These are phyloP conservation scores for Todiramphus saurophagus DNA, from an alignment of 2,113 vertebrate genomes.

Conservation along the genomic window DNA sequence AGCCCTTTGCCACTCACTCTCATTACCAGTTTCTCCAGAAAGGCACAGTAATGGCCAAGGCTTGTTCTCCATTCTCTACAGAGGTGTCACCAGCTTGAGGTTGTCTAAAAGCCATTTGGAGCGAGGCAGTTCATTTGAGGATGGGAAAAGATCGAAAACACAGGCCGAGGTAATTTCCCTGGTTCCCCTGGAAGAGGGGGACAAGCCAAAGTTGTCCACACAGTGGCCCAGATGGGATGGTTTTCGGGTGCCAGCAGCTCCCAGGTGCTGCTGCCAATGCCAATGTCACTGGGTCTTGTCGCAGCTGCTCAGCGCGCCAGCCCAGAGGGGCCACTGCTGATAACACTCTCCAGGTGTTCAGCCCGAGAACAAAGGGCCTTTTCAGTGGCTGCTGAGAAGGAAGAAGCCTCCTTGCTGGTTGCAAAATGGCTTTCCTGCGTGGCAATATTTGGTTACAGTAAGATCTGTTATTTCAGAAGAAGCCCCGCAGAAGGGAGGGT, in stretches of 20 bases:
- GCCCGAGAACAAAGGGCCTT: slow-evolving; percentile 86
- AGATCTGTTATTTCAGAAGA: slow-evolving; percentile 77
- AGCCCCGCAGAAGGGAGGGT: slow-evolving; percentile 61
- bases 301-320: neutral
- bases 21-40: neutral
- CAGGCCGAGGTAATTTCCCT: neutral
- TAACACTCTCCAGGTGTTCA: slow-evolving; percentile 89
- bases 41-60: neutral
- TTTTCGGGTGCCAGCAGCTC: neutral
- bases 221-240: neutral
- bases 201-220: neutral
- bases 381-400: slow-evolving; percentile 84
- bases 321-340: slow-evolving; percentile 48
- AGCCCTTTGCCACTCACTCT: neutral
- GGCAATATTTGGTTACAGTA: slow-evolving; percentile 83
- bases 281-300: neutral
- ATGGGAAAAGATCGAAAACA: neutral
- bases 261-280: neutral
- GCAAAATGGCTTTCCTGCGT: slow-evolving; percentile 79
- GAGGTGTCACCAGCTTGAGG: neutral
- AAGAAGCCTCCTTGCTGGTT: slow-evolving; percentile 79
- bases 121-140: neutral
- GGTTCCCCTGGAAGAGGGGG: neutral
- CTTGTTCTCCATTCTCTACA: neutral
- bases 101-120: neutral